A percentile compares a stretch with the other conserved stretches of the same genome.
Conservation (phyloP, 1,140 invertebrate genomes). For the Pteromalus puparum region DNA sequence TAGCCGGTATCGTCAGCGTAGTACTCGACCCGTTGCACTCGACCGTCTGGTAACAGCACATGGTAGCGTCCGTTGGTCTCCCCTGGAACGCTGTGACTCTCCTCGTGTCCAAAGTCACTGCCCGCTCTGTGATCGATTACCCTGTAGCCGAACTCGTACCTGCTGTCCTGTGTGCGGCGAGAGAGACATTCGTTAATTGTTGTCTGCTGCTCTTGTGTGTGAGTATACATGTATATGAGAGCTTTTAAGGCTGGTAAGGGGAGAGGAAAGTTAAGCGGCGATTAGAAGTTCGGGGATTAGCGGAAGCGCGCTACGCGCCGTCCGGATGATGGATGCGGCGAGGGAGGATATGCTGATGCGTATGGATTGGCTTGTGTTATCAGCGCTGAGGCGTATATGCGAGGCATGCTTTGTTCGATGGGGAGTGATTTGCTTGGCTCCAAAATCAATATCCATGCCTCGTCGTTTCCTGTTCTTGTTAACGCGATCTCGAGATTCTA, state of each 20-base stretch:
- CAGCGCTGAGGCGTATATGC: neutral
- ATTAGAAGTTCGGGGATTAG: neutral
- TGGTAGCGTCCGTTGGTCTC: constrained; percentile 84
- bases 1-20: constrained; percentile 85
- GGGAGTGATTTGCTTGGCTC: neutral
- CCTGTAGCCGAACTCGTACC: constrained; percentile 60
- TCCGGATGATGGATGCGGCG: neutral
- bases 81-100: constrained; percentile 78
- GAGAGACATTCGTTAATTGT: neutral
- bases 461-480: too few relatives aligned
- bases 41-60: constrained; percentile 86
- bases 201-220: neutral
- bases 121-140: constrained; percentile 82
- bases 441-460: neutral
- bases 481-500: too few relatives aligned
- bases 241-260: neutral
- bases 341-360: neutral
- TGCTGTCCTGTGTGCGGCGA: constrained; percentile 2
- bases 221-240: neutral
- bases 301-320: neutral
- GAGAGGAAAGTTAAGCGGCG: neutral
- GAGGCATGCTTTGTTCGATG: neutral
- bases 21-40: constrained; percentile 86
- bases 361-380: constrained; percentile 1
- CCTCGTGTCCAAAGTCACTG: constrained; percentile 85